phyloP scores from a whole-genome alignment of 2,888 invertebrate species.

The Seladonia tumulorum region DNA sequence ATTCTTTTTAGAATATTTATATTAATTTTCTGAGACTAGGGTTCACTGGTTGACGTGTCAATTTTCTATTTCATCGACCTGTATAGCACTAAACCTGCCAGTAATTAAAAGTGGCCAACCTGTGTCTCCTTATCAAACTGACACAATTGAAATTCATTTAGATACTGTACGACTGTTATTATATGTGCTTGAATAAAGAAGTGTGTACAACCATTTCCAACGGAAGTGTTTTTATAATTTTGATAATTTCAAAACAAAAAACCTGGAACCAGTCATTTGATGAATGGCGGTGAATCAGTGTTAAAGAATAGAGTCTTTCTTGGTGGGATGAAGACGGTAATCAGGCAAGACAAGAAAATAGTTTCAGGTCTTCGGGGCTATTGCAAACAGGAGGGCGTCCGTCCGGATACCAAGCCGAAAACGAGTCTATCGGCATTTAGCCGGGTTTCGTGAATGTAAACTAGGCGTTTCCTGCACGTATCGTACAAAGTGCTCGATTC shows the following conservation, averaged over 20 bases:
- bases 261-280: neutral
- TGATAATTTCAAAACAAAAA: neutral
- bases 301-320: neutral
- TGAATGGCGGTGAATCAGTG: neutral
- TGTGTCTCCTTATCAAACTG: too few relatives aligned
- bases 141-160: too few relatives aligned
- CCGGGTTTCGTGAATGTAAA: conserved; percentile 73
- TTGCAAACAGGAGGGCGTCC: neutral
- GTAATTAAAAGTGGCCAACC: too few relatives aligned
- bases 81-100: too few relatives aligned
- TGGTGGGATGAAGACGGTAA: neutral
- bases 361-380: neutral
- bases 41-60: too few relatives aligned
- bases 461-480: conserved; percentile 74
- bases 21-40: neutral
- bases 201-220: too few relatives aligned
- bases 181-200: too few relatives aligned
- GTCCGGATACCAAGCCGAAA: conserved; percentile 48
- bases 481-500: conserved; percentile 73
- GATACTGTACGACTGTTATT: too few relatives aligned
- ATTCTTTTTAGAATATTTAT: neutral
- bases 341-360: neutral
- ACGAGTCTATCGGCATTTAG: conserved; percentile 73
- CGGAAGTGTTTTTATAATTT: neutral
- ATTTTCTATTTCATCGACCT: too few relatives aligned